Base-by-base conservation (phyloP, 2,888 invertebrate genomes). In the Tetramorium bicarinatum region DNA sequence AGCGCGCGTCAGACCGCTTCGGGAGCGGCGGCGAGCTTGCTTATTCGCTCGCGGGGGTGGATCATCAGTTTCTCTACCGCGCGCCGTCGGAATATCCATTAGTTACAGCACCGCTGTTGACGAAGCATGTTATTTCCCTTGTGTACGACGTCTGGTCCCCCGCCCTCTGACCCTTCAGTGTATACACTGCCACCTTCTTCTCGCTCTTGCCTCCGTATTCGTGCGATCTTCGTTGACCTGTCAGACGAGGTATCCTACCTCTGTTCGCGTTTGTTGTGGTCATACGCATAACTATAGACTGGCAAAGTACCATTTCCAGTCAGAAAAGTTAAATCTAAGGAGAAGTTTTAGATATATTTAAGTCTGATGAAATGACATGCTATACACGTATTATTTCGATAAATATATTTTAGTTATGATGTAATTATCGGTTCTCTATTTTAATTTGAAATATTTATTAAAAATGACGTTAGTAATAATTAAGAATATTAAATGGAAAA, bases 81-180 rank as follows among this genome's bases (percentile, higher is more conserved):
- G 93, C 93, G 93, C 92, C 92, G 87, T 89, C 90, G 92, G 92
- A 94, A 93, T 94, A 94, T 94, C 94, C 94, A 94, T 95, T 94
- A 94, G 94, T 95, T 94, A 94, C 94, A 94, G 94, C 93, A 93
- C 92, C 93, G 91, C 92, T 93, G 94, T 94, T 94, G 94, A 94
- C 94, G 94, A 94, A 94, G 94, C 94, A 94, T 94, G 94, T 94
- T 94, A 94, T 94, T 94, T 94, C 95, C 94, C 95, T 92, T 93
- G 94, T 93, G 94, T 94, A 93, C 92, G 91, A 90, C 92, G 92
- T 92, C 93, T 93, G 92, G 91, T 87, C 89, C 89, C 87, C 79
- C 83, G 67, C 83, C 54, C 74, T 84, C 44, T 69, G 77, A 69
- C 83, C 81, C 69, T 61, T 56, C 82, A 9, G 25, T 47, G 25